phyloP scores from a whole-genome alignment of 92 coral and sea anemone genomes.

The Muricea muricata region DNA sequence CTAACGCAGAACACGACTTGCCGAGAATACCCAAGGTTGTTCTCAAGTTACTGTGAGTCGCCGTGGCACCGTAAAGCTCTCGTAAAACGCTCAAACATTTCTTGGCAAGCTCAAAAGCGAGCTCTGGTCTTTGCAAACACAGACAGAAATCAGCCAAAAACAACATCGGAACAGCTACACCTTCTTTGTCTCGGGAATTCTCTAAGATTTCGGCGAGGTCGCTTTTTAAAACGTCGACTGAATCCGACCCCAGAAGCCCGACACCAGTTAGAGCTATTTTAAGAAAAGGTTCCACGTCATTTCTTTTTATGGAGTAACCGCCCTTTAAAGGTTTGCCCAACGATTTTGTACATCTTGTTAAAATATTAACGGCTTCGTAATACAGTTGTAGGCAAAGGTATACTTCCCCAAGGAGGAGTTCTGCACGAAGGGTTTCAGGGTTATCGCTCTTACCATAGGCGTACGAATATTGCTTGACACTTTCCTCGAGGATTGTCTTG shows the following conservation, averaged over 20 bases:
- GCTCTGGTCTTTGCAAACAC: constrained; percentile 10
- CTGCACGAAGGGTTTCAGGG: neutral
- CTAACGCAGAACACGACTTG: constrained; percentile 18
- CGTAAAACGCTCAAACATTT: constrained; percentile 24
- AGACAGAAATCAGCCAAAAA: constrained; percentile 18
- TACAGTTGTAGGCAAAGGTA: constrained; percentile 21
- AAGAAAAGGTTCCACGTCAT: constrained; percentile 16
- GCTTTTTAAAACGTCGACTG: constrained; percentile 5
- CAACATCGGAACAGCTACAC: constrained; percentile 5
- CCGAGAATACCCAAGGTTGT: constrained; percentile 25
- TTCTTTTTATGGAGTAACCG: neutral
- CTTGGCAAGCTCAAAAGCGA: constrained; percentile 7
- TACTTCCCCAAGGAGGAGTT: constrained; percentile 17
- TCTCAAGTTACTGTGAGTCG: neutral
- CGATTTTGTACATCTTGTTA: constrained; percentile 10
- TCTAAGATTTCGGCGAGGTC: constrained; percentile 11
- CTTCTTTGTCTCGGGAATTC: constrained; percentile 7
- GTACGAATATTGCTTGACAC: constrained; percentile 29
- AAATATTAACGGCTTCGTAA: constrained; percentile 22
- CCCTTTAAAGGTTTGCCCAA: neutral
- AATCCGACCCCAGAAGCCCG: constrained; percentile 17
- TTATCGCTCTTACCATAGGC: constrained; percentile 25
- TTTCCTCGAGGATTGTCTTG: neutral
- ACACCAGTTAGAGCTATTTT: constrained; percentile 33
- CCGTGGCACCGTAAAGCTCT: constrained; percentile 4